Conservation (phyloP, 2,797 vertebrate genomes). For the Chromobotia macracanthus region DNA sequence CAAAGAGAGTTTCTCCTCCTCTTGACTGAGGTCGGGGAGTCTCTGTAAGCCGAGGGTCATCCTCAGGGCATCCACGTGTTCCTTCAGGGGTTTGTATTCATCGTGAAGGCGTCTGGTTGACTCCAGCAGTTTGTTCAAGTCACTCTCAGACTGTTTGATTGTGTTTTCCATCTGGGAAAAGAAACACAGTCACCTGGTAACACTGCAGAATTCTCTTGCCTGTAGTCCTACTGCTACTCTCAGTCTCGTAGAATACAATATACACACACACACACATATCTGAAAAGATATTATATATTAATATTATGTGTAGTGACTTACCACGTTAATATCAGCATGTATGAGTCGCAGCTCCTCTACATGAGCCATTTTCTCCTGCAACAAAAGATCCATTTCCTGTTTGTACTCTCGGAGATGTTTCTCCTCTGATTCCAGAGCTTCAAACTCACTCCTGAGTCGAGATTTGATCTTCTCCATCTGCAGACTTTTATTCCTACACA, state of each 20-base stretch:
- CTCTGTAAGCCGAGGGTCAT: conserved; percentile 94
- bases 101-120: conserved; percentile 94
- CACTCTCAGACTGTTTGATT: conserved; percentile 98
- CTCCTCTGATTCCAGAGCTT: conserved; percentile 94
- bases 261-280: no score
- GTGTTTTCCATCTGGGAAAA: conserved; percentile 94
- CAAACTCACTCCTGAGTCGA: conserved; percentile 92
- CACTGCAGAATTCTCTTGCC: neutral
- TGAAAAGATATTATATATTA: neutral
- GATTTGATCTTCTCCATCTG: conserved; percentile 99
- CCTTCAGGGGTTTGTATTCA: conserved; percentile 97
- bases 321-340: conserved; percentile 97
- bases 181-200: conserved; percentile 26
- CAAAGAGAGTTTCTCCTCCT: conserved; percentile 95
- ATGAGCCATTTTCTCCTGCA: conserved; percentile 99
- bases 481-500: conserved; percentile 89
- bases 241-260: no score
- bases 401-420: conserved; percentile 97
- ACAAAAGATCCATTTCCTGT: conserved; percentile 96
- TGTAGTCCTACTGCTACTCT: no score
- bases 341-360: conserved; percentile 96
- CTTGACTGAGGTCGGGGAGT: conserved; percentile 94
- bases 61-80: conserved; percentile 92
- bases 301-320: conserved; percentile 55
- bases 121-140: conserved; percentile 94